These are phyloP conservation scores for Mesochorus sp. DNA, from an alignment of 2,888 invertebrate genomes.

Conservation along the genomic window DNA sequence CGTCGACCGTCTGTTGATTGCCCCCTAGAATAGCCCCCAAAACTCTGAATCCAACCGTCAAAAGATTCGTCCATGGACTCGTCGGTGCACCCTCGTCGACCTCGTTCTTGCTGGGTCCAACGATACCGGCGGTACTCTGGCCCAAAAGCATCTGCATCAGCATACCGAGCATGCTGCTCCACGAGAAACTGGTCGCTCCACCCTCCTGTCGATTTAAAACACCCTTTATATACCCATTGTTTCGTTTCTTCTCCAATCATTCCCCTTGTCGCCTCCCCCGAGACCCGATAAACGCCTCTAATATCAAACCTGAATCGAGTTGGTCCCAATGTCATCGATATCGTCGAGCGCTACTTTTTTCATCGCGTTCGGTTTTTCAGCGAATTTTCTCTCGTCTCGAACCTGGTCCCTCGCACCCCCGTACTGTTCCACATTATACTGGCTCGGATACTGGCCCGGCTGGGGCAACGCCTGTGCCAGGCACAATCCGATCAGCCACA, in stretches of 20 bases:
- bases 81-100: conserved; percentile 86
- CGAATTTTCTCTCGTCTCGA: conserved; percentile 90
- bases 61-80: conserved; percentile 94
- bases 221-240: not conserved
- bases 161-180: conserved; percentile 94
- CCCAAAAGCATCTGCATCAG: conserved; percentile 94
- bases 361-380: conserved; percentile 93
- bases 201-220: conserved; percentile 82
- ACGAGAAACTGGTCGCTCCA: conserved; percentile 88
- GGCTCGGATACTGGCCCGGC: conserved; percentile 78
- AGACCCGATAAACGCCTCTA: conserved; percentile 53
- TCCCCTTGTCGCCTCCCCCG: not conserved
- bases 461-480: conserved; percentile 78
- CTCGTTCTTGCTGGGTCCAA: conserved; percentile 92
- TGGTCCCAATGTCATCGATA: conserved; percentile 91
- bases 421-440: conserved; percentile 72
- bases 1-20: conserved; percentile 87
- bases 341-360: conserved; percentile 94
- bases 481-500: conserved; percentile 87
- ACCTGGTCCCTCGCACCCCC: conserved; percentile 81
- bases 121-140: conserved; percentile 84
- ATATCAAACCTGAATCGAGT: conserved; percentile 90
- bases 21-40: conserved; percentile 92
- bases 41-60: conserved; percentile 93
- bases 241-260: not conserved